phyloP scores from a whole-genome alignment of 1,140 invertebrate genomes.

The Drosophila jambulina region DNA sequence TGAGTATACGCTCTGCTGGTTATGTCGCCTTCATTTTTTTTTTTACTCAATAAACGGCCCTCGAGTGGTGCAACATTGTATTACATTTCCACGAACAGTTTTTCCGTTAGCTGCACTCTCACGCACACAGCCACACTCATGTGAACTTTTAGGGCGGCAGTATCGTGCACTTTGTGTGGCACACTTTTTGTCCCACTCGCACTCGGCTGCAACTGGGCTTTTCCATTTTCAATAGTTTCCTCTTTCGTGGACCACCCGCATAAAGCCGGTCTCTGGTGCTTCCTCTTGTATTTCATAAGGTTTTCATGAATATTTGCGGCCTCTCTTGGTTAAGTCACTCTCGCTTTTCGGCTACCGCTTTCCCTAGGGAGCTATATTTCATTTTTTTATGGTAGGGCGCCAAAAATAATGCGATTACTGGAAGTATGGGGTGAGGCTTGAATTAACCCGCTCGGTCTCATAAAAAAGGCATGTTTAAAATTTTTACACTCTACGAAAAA shows the following conservation, averaged over 20 bases:
- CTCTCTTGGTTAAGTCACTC: slow-evolving; percentile 9
- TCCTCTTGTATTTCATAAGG: slow-evolving; percentile 16
- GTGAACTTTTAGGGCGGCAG: slow-evolving; percentile 32
- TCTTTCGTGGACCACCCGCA: slow-evolving; percentile 50
- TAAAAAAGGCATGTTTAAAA: neutral
- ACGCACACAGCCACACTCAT: slow-evolving; percentile 15
- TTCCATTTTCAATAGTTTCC: slow-evolving; percentile 18
- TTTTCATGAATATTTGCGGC: slow-evolving; percentile 26
- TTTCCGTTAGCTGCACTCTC: slow-evolving; percentile 33
- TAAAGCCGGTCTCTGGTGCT: slow-evolving; percentile 30
- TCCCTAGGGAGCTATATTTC: neutral
- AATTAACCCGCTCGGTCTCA: neutral
- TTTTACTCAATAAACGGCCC: slow-evolving; percentile 31
- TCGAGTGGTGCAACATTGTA: slow-evolving; percentile 45
- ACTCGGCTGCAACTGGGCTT: slow-evolving; percentile 1
- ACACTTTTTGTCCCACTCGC: slow-evolving; percentile 37
- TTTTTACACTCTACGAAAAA: neutral
- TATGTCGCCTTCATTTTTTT: neutral
- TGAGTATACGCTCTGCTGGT: neutral
- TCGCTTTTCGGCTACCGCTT: neutral
- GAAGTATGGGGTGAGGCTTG: neutral
- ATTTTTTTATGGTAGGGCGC: slow-evolving; percentile 1
- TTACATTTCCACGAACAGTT: slow-evolving; percentile 37
- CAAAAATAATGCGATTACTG: slow-evolving; percentile 10
- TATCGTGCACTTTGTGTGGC: slow-evolving; percentile 35